Evolutionary conservation across 1,140 invertebrate species (phyloP).

Genomic region (Helicoverpa armigera): DNA sequence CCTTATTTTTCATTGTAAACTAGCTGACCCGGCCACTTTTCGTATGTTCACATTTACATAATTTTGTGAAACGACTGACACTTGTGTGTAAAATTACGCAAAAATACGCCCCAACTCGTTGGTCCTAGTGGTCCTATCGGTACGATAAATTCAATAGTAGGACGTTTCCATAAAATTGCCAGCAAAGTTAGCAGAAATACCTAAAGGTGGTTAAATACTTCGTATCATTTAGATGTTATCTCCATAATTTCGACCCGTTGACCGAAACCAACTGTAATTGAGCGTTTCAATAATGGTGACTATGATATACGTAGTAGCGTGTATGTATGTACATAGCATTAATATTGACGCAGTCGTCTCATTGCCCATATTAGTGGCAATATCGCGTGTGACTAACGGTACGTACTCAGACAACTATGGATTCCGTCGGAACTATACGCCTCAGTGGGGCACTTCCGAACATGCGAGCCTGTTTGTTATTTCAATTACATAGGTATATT

Average conservation of each 20-base stretch:
- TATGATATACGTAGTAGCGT: not conserved
- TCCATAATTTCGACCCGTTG: not conserved
- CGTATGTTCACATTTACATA: too few relatives aligned
- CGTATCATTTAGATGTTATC: constrained; percentile 6
- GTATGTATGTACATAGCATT: not conserved
- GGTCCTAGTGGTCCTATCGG: too few relatives aligned
- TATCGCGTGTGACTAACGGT: constrained; percentile 29
- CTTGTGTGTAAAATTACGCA: too few relatives aligned
- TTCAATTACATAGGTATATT: not conserved
- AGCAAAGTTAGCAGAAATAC: not conserved
- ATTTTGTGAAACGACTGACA: too few relatives aligned
- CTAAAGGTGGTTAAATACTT: not conserved
- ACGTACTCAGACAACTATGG: constrained; percentile 14
- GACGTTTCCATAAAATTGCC: not conserved
- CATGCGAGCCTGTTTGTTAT: constrained; percentile 32
- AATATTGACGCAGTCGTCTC: constrained; percentile 9
- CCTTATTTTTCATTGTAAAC: too few relatives aligned
- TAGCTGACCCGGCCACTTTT: too few relatives aligned
- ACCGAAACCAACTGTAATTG: constrained; percentile 4
- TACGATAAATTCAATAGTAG: too few relatives aligned
- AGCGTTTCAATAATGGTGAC: constrained; percentile 14
- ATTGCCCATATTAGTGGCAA: constrained; percentile 19
- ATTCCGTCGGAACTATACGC: constrained; percentile 8
- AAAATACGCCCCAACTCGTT: too few relatives aligned
- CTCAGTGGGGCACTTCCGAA: constrained; percentile 22